Conservation (phyloP, 1,140 invertebrate genomes). For the Bombus confusus region DNA sequence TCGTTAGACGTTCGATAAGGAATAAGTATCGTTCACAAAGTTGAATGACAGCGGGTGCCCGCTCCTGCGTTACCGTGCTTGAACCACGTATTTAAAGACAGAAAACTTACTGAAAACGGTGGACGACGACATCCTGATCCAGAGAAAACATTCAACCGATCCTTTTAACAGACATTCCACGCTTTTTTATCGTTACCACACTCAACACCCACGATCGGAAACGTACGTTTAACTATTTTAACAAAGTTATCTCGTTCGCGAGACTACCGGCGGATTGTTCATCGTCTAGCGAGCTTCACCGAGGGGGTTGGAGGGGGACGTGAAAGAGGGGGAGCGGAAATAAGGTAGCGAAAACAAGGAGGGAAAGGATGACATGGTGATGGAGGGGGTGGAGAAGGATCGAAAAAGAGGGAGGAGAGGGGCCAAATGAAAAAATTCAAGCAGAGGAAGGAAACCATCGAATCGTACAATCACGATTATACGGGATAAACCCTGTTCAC, state of each 20-base stretch:
- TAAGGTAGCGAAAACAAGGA: neutral
- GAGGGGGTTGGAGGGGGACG: neutral
- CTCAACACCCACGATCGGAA: constrained; percentile 20
- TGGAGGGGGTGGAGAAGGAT: constrained; percentile 22
- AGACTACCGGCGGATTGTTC: constrained; percentile 51
- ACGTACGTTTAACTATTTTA: constrained; percentile 55
- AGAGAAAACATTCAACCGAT: constrained; percentile 28
- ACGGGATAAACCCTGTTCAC: constrained; percentile 20
- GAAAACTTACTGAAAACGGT: constrained; percentile 56
- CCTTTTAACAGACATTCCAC: constrained; percentile 55
- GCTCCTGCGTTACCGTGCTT: too few relatives aligned
- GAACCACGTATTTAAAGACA: neutral
- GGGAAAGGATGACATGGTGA: neutral
- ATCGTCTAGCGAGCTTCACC: constrained; percentile 43
- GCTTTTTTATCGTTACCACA: constrained; percentile 34
- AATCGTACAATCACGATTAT: constrained; percentile 38
- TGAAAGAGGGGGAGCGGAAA: neutral
- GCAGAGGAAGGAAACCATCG: constrained; percentile 5
- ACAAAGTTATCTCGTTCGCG: constrained; percentile 37
- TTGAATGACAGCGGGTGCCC: neutral
- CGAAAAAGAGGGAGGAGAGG: neutral
- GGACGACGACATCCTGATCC: constrained; percentile 53
- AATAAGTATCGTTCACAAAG: neutral
- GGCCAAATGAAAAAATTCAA: constrained; percentile 23
- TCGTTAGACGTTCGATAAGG: neutral